Percentiles rank a stretch among this genome's conserved stretches.
These are phyloP conservation scores for Pseudorasbora parva DNA, from an alignment of 2,113 vertebrate species.

Conservation along the genomic window DNA sequence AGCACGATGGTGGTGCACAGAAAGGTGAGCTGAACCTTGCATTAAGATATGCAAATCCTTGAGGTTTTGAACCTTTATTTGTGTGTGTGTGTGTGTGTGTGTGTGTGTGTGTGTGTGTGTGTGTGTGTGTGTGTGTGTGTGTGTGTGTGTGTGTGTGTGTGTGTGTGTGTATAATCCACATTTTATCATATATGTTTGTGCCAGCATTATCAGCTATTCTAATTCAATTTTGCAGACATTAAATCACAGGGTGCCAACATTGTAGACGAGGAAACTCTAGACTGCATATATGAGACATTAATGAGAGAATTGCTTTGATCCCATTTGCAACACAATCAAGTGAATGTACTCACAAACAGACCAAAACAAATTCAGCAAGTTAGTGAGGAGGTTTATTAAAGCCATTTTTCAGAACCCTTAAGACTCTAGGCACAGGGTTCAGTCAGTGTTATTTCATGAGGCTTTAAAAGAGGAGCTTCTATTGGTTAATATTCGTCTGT, in stretches of 20 bases:
- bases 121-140: background rate
- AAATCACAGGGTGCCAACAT: slow-evolving; percentile 58
- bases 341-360: background rate
- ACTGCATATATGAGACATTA: slow-evolving; percentile 34
- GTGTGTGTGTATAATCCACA: background rate
- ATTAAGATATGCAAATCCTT: slow-evolving; percentile 31
- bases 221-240: slow-evolving; percentile 64
- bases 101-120: background rate
- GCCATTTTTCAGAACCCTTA: background rate
- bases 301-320: slow-evolving; percentile 19
- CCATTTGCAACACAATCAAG: background rate
- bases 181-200: background rate
- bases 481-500: background rate
- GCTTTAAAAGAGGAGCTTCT: slow-evolving; percentile 12
- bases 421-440: slow-evolving; percentile 1
- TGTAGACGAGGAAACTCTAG: slow-evolving; percentile 37
- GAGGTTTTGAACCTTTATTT: background rate
- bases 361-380: slow-evolving; percentile 17
- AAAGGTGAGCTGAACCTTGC: background rate
- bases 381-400: slow-evolving; percentile 10
- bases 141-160: background rate
- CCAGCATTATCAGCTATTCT: slow-evolving; percentile 51
- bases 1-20: background rate
- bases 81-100: background rate
- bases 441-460: background rate